Percentiles rank a stretch among this genome's conserved stretches.
Evolutionary conservation across 2,888 invertebrate species (phyloP).

Genomic region (Physocephala rufipes): DNA sequence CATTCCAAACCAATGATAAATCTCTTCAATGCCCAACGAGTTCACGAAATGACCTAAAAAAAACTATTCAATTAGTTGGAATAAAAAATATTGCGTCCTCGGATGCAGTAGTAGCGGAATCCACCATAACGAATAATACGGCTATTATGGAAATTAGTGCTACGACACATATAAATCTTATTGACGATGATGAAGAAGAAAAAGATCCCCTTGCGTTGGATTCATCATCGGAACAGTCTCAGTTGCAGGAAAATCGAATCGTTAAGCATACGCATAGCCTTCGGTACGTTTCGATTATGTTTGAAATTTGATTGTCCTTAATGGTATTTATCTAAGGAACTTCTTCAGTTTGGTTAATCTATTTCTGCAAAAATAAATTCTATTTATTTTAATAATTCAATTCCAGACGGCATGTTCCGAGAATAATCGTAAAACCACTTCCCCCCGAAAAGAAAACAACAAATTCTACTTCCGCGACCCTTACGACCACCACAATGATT

Average conservation of each 20-base stretch:
- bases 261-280: constrained; percentile 77
- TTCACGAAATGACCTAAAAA: constrained; percentile 28
- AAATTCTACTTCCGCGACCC: constrained; percentile 46
- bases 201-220: constrained; percentile 64
- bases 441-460: constrained; percentile 66
- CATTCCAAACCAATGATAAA: constrained; percentile 42
- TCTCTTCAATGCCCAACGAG: constrained; percentile 41
- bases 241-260: constrained; percentile 37
- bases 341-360: background rate
- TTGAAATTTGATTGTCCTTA: no score
- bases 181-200: constrained; percentile 61
- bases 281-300: constrained; percentile 57
- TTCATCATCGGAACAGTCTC: constrained; percentile 44
- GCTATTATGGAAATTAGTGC: constrained; percentile 54
- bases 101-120: constrained; percentile 40
- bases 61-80: constrained; percentile 24
- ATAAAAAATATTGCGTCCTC: constrained; percentile 42
- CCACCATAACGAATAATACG: constrained; percentile 39
- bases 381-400: background rate
- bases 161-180: constrained; percentile 57
- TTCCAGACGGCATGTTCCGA: constrained; percentile 71
- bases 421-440: constrained; percentile 84
- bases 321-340: no score
- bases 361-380: background rate
- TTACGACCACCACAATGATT: constrained; percentile 29